Base-by-base conservation (phyloP, 2,888 invertebrate genomes). In the Xestia ashworthii region DNA sequence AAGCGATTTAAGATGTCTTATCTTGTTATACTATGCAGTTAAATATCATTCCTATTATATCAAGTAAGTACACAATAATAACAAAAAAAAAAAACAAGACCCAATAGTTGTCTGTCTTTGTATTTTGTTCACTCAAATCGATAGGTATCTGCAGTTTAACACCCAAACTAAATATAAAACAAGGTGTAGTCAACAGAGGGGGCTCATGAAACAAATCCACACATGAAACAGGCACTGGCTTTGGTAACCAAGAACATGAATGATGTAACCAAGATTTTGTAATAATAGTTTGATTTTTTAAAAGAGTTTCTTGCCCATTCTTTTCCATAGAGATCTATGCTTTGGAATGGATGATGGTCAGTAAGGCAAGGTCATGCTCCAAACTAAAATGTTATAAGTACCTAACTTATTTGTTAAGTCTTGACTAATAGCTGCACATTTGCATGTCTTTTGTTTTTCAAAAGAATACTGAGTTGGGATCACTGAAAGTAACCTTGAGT, bases 1-100 rank as follows among this genome's bases (percentile, higher is more conserved):
- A 69, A 58, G 38, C 55, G 50, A 73, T 77, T 72, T 73, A 46
- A 74, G 67, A 73, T 60, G 62, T 41, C 41, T 5, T 44, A 48
- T 50, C n/a, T 55, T 55, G 55, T 67, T 82, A 77, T 77, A 22
- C 53, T 53, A n/a, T 53, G 9, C 44, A 44, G 44, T 44, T 46
- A 46, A 3, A 46, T 12, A 70, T 72, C 46, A 46, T 60, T 60
- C 46, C 11, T 64, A n/a, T 16, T 5, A 32, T 41, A 32, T 50
- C 16, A 16, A 53, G 22, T 53, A 53, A 22, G 53, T 50, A 22
- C 8, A 3, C 22, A 19, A 53, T 22, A 22, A 22, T 41, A 53
- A 53, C 22, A 22, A 22, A 8, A 22, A 53, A 53, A 53, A 9
- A 53, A 22, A 8, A 19, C 50, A 8, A 19, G 53, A 50, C 50